Evolutionary conservation across 2,797 vertebrate species (phyloP).

Genomic region (Eulemur mongoz): DNA sequence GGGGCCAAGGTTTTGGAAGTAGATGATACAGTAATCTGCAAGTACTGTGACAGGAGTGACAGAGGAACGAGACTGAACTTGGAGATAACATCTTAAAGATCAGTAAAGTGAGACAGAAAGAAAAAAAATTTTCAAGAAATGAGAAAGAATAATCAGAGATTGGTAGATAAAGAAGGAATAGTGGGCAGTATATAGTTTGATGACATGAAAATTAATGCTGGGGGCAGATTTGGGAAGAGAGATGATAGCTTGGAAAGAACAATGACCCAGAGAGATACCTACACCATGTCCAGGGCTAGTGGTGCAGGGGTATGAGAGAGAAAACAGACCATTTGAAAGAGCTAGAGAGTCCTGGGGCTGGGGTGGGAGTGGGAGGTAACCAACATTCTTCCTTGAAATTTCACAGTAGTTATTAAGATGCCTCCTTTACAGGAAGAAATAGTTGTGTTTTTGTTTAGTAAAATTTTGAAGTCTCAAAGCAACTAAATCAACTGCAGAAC

Average conservation of each 20-base stretch:
- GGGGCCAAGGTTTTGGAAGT: background rate
- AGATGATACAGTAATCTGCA: background rate
- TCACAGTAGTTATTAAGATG: background rate
- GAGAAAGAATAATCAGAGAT: background rate
- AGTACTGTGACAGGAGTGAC: background rate
- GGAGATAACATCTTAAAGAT: background rate
- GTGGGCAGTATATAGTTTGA: background rate
- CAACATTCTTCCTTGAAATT: background rate
- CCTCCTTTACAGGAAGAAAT: background rate
- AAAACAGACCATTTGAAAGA: background rate
- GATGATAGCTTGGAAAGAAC: background rate
- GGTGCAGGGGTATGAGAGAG: background rate
- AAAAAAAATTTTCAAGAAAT: background rate
- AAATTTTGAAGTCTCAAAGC: background rate
- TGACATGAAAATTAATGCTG: background rate
- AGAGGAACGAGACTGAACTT: background rate
- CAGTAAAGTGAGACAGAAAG: too few species aligned
- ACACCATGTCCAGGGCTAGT: background rate
- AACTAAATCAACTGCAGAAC: background rate
- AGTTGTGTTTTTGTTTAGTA: background rate
- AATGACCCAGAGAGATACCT: background rate
- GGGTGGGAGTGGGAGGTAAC: too few species aligned
- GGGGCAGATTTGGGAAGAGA: background rate
- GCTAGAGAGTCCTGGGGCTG: background rate
- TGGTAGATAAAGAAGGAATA: background rate